Evolutionary conservation across 2,888 invertebrate species (phyloP).

Genomic region (Drosophila koepferae): DNA sequence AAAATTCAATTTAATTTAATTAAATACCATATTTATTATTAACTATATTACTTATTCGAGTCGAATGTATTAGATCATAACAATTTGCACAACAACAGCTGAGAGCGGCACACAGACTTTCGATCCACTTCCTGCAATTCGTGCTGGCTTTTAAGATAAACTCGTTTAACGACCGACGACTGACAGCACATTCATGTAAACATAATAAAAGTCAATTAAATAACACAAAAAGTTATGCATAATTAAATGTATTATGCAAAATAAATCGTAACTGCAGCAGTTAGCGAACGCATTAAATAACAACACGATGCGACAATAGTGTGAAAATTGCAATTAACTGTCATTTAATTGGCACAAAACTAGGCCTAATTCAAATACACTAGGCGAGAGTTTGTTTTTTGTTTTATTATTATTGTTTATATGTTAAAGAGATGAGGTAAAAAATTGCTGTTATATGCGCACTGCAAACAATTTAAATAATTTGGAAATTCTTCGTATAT

Average conservation of each 20-base stretch:
- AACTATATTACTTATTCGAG: too few species aligned
- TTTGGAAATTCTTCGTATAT: too few species aligned
- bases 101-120: background rate
- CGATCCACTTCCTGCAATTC: conserved; percentile 30
- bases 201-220: conserved; percentile 49
- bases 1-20: background rate
- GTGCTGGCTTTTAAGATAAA: conserved; percentile 28
- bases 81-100: conserved; percentile 3
- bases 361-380: conserved; percentile 20
- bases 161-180: conserved; percentile 39
- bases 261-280: conserved; percentile 18
- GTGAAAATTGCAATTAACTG: conserved; percentile 6
- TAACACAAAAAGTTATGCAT: conserved; percentile 39
- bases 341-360: background rate
- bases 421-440: background rate
- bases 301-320: conserved; percentile 9
- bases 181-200: conserved; percentile 36
- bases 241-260: conserved; percentile 56
- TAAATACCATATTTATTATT: background rate
- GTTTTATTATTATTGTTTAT: background rate
- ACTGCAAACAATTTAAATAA: too few species aligned
- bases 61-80: conserved; percentile 39
- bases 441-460: background rate
- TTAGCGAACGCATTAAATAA: conserved; percentile 33
- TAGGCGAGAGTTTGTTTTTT: background rate